phyloP scores from a whole-genome alignment of 2,113 vertebrate species.

The Gallinago undulata region DNA sequence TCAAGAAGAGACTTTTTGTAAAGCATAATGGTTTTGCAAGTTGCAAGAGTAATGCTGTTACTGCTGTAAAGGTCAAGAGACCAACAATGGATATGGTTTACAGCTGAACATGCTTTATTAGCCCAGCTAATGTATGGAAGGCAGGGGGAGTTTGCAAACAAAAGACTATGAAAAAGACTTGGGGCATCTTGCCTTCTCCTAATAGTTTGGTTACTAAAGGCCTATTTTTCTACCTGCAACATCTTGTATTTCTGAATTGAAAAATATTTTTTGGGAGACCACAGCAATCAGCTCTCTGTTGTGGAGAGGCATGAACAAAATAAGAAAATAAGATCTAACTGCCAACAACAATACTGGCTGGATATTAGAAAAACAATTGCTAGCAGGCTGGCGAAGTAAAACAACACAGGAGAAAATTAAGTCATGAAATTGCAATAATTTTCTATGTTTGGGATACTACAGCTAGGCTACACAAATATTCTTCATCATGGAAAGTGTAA shows the following conservation, averaged over 20 bases:
- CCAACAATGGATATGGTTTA: accelerated
- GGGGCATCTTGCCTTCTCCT: not conserved
- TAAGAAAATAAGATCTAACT: not conserved
- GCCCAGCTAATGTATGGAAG: not conserved
- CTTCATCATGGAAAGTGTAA: not conserved
- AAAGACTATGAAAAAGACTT: not conserved
- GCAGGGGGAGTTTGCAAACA: not conserved
- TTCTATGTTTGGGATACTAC: not conserved
- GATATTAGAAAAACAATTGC: not conserved
- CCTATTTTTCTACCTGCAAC: not conserved
- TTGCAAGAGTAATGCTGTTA: not conserved
- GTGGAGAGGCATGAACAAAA: not conserved
- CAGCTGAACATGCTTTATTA: not conserved
- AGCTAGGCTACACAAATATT: not conserved
- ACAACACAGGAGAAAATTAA: not conserved
- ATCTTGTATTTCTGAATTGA: not conserved
- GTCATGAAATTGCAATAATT: not conserved
- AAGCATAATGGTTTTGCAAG: not conserved
- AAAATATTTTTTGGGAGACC: not conserved
- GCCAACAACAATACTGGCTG: not conserved
- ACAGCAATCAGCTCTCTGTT: not conserved
- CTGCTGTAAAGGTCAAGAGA: not conserved
- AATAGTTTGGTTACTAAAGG: not conserved
- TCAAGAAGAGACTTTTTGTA: not conserved
- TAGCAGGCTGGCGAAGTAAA: not conserved